phyloP scores from a whole-genome alignment of 2,888 invertebrate species.

The Lymantria dispar region DNA sequence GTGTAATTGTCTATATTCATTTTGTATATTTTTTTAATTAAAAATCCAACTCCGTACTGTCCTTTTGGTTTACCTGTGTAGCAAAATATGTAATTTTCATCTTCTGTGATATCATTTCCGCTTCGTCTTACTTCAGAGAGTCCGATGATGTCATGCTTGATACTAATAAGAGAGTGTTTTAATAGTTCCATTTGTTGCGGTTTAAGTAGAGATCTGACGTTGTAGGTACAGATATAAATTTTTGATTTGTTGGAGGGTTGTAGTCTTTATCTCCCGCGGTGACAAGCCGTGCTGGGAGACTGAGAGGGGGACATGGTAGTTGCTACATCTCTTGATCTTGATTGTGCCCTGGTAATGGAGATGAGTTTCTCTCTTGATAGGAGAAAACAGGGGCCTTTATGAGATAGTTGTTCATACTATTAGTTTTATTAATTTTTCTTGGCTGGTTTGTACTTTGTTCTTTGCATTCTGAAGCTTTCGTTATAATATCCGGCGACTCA shows the following conservation, averaged over 20 bases:
- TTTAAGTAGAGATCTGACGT: not conserved
- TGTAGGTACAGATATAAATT: not conserved
- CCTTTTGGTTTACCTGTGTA: too few relatives aligned
- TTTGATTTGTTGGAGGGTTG: not conserved
- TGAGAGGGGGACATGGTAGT: not conserved
- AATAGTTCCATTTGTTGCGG: not conserved
- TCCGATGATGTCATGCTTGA: too few relatives aligned
- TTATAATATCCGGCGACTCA: not conserved
- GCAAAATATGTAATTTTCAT: too few relatives aligned
- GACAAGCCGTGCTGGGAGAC: constrained; percentile 4
- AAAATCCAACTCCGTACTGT: too few relatives aligned
- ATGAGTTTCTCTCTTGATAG: not conserved
- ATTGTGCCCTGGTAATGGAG: not conserved
- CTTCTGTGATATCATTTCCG: not conserved
- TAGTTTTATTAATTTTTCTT: not conserved
- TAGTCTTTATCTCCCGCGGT: constrained; percentile 1
- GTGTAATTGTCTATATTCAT: too few relatives aligned
- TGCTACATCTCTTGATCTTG: not conserved
- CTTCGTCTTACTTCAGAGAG: not conserved
- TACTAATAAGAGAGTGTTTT: not conserved
- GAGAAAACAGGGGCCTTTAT: not conserved
- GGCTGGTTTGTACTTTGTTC: not conserved
- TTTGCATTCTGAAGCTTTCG: not conserved
- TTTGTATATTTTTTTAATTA: too few relatives aligned
- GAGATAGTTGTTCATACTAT: not conserved